Conservation (phyloP, 2,888 invertebrate species). For the Drosophila niveifrons region DNA sequence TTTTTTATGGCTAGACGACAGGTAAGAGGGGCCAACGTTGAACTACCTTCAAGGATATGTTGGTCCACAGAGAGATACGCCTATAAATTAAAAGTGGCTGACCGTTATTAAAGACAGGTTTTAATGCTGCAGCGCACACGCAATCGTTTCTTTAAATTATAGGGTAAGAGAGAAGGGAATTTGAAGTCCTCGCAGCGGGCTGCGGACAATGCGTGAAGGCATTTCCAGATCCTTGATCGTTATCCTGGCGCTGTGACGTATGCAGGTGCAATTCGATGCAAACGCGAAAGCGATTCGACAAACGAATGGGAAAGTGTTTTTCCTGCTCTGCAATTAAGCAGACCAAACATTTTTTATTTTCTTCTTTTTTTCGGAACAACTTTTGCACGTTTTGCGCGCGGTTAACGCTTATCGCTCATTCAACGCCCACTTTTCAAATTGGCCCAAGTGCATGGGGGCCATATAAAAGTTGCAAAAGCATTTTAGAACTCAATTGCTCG, state of each 20-base stretch:
- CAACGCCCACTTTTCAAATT: slow-evolving; percentile 48
- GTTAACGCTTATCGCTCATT: slow-evolving; percentile 51
- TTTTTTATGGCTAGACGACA: slow-evolving; percentile 55
- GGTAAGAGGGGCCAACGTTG: slow-evolving; percentile 17
- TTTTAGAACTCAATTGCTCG: slow-evolving; percentile 40
- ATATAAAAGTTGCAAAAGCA: slow-evolving; percentile 35
- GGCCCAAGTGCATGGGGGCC: slow-evolving; percentile 46
- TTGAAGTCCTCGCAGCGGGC: slow-evolving; percentile 36
- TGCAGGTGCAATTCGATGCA: slow-evolving; percentile 67
- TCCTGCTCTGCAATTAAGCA: slow-evolving; percentile 57
- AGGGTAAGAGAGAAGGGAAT: slow-evolving; percentile 41
- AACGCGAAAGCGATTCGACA: slow-evolving; percentile 3
- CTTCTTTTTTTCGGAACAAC: slow-evolving; percentile 19
- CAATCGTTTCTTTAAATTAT: slow-evolving; percentile 53
- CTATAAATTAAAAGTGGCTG: slow-evolving; percentile 66
- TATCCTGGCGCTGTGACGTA: slow-evolving; percentile 53
- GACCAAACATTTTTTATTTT: slow-evolving; percentile 22
- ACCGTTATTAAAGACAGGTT: slow-evolving; percentile 73
- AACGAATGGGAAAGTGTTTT: slow-evolving; percentile 73
- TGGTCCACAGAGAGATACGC: slow-evolving; percentile 49
- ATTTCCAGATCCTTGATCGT: slow-evolving; percentile 58
- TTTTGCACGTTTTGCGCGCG: slow-evolving; percentile 52
- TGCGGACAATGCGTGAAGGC: slow-evolving; percentile 69
- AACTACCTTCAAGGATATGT: slow-evolving; percentile 64
- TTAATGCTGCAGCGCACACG: slow-evolving; percentile 46